phyloP scores from a whole-genome alignment of 1,140 invertebrate genomes.

The Drosophila seguyi region DNA sequence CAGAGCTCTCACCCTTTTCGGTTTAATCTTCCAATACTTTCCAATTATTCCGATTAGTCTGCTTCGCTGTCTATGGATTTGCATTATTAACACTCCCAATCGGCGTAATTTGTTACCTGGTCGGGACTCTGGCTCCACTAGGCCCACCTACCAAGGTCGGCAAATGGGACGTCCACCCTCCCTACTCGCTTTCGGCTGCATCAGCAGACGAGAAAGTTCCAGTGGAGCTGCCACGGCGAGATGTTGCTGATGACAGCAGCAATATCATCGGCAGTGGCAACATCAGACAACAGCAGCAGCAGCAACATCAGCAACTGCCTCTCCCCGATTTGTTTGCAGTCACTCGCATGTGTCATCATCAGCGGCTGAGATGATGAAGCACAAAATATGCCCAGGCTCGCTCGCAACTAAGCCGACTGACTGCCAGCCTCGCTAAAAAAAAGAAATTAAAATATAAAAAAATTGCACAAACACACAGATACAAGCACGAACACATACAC shows the following conservation, averaged over 20 bases:
- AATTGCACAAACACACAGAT: conserved; percentile 44
- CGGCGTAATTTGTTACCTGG: conserved; percentile 32
- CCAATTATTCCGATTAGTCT: conserved; percentile 32
- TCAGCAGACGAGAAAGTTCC: conserved; percentile 44
- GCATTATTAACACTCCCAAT: conserved; percentile 43
- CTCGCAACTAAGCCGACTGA: conserved; percentile 72
- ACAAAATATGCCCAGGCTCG: conserved; percentile 73
- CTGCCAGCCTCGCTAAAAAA: conserved; percentile 35
- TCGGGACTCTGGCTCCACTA: not conserved
- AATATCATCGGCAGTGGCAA: conserved; percentile 56
- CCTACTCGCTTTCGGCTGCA: conserved; percentile 14
- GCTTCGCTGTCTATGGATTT: conserved; percentile 18
- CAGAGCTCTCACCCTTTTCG: not conserved
- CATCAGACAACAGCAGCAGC: conserved; percentile 32
- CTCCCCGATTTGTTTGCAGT: conserved; percentile 70
- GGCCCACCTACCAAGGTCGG: conserved; percentile 41
- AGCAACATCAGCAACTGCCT: conserved; percentile 27
- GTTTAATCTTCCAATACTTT: not conserved
- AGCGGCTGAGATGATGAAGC: conserved; percentile 66
- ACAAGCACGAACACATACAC: conserved; percentile 31
- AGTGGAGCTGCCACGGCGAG: conserved; percentile 29
- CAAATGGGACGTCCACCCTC: not conserved
- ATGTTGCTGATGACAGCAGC: conserved; percentile 74
- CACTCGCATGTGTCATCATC: conserved; percentile 77
- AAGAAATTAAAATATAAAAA: conserved; percentile 57